Evolutionary conservation across 2,888 invertebrate genomes (phyloP), one percentile per base, ranked within the genome.

Genomic region (Rhagium mordax): DNA sequence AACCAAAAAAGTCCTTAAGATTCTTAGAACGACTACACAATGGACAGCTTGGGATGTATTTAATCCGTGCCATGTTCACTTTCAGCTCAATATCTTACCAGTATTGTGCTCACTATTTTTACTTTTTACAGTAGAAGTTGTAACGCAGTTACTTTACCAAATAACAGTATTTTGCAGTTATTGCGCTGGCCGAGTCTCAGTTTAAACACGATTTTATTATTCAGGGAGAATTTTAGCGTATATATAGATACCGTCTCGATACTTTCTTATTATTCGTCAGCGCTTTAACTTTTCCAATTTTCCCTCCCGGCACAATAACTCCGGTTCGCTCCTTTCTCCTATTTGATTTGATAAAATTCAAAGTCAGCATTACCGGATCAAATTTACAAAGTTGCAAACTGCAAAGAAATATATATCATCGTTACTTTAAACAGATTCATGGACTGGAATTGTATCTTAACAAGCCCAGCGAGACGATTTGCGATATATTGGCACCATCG

Each of bases 401-500:
- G 57, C 57, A 47, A 20, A 57, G 67, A 57, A 67, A 67, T 67
- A 57, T 67, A 57, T 71, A 51, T 65, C 71, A 55, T 70, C 64
- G 62, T 66, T 66, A 66, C 53, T 51, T 51, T 60, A 61, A 60
- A 55, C 53, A 47, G 65, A 71, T 66, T 66, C 66, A 53, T 61
- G 60, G 57, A 57, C 8, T 18, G 48, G 41, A 24, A 71, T 51
- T 57, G 48, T 41, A 6, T 57, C 41, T 59, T 65, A 65, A 71
- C 62, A 49, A 21, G 57, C 51, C 55, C 41, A 59, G 20, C 51
- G 49, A 70, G 27, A 62, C 62, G 33, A 53, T 51, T 20, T 24
- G 20, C 65, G 24, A 65, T 71, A 78, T 81, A 81, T 81, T 80
- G 81, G 79, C 80, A 79, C 79, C 78, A 77, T 75, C 49, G 65